A percentile compares a stretch with the other conserved stretches of the same genome.
These are phyloP conservation scores for Tetranychus urticae DNA, from an alignment of 1,140 invertebrate genomes.

Conservation along the genomic window DNA sequence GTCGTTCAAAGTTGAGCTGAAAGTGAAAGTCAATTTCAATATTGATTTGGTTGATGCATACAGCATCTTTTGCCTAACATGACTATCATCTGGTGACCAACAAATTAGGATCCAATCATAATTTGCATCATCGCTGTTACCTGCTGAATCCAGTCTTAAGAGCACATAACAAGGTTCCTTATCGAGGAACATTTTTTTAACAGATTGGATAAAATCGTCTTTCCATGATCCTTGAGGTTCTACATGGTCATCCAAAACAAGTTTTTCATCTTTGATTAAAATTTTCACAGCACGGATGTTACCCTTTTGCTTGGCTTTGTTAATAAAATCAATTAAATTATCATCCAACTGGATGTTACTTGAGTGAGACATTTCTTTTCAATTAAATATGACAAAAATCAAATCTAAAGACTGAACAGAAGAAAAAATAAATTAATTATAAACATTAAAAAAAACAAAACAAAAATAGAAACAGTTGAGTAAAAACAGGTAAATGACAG, in stretches of 20 bases:
- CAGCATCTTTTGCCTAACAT: slow-evolving; percentile 86
- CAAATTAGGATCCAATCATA: slow-evolving; percentile 49
- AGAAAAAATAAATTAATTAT: too few species aligned
- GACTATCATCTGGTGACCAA: slow-evolving; percentile 75
- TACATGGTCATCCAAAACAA: not conserved
- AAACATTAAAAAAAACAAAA: too few species aligned
- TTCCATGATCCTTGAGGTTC: slow-evolving; percentile 4
- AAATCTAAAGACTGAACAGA: too few species aligned
- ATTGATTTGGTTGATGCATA: slow-evolving; percentile 97
- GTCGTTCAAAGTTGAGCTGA: slow-evolving; percentile 67
- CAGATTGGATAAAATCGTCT: slow-evolving; percentile 36
- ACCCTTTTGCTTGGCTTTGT: slow-evolving; percentile 2
- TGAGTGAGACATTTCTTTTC: slow-evolving; percentile 40
- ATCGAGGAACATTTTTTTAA: slow-evolving; percentile 48
- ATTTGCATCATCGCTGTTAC: slow-evolving; percentile 28
- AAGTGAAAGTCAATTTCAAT: slow-evolving; percentile 84
- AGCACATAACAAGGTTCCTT: slow-evolving; percentile 81
- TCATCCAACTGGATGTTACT: slow-evolving; percentile 37
- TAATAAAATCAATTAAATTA: slow-evolving; percentile 4
- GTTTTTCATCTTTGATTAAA: slow-evolving; percentile 6
- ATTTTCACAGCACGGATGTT: slow-evolving; percentile 8
- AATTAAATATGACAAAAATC: too few species aligned
- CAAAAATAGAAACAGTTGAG: too few species aligned
- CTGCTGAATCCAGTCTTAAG: slow-evolving; percentile 57
- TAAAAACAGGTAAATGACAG: too few species aligned